Evolutionary conservation across 1,140 invertebrate species (phyloP), one percentile per base, ranked within the genome.

Genomic region (Fopius arisanus): DNA sequence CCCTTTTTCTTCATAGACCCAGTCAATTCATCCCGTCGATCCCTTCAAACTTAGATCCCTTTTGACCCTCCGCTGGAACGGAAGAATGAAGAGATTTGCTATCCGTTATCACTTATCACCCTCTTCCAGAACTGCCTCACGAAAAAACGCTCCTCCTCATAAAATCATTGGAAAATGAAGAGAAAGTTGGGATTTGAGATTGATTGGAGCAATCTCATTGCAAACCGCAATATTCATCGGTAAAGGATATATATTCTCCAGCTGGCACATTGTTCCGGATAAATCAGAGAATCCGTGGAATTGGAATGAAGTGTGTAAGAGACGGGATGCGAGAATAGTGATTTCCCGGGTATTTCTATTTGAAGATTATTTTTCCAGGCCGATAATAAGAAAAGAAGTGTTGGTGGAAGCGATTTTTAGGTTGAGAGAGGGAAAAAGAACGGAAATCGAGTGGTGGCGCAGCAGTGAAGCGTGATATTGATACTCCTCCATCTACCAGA

Each of bases 381-480:
- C 78, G 80, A 83, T 82, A 83, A 83, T 83, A 83, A 81, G 79
- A 73, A 70, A 77, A 16, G 69, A 9, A 19, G 3, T 28, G 3
- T 40, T 43, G 33, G 73, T 28, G 62, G 69, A 43, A 70, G 21
- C 37, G 62, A 70, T 63, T 73, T 41, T 28, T n/a, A 37, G 62
- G 33, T 73, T 73, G 66, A 76, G 70, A 65, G 69, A 75, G 67
- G 74, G 73, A 74, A 54, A 74, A 77, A 31, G n/a, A 51, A 37
- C 29, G 67, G 54, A 65, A 70, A 70, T 70, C 68, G 26, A 70
- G 68, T 70, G 48, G 68, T 70, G 62, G 43, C 75, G 68, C 72
- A 75, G 80, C 82, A 83, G 77, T 78, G 81, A 82, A 79, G 82
- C 82, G 81, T 82, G 82, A 83, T 83, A 83, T 83, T 83, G 82